phyloP scores from a whole-genome alignment of 2,888 invertebrate species.

The Rhaphigaster nebulosa region DNA sequence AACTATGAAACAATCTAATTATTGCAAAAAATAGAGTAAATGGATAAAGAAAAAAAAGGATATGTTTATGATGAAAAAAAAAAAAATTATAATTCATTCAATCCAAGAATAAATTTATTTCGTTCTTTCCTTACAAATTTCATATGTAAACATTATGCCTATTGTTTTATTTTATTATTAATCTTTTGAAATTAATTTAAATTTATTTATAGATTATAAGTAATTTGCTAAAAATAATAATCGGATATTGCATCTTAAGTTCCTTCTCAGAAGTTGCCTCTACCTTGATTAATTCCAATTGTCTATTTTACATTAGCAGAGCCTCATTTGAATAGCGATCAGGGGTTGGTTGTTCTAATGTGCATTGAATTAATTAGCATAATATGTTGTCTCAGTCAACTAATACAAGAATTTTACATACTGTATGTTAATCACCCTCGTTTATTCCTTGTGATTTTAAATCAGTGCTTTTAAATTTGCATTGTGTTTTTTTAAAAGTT shows the following conservation, averaged over 20 bases:
- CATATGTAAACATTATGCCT: too few relatives aligned
- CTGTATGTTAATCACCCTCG: neutral
- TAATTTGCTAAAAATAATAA: neutral
- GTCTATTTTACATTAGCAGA: neutral
- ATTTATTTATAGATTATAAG: neutral
- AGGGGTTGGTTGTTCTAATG: neutral
- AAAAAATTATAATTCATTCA: too few relatives aligned
- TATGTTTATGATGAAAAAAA: too few relatives aligned
- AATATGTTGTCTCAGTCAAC: conserved; percentile 3
- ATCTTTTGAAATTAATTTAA: too few relatives aligned
- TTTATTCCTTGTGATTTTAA: neutral
- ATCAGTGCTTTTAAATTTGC: conserved; percentile 11
- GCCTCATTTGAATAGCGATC: conserved; percentile 13
- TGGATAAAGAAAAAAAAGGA: too few relatives aligned
- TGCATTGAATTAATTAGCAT: conserved; percentile 2
- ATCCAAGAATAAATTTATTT: too few relatives aligned
- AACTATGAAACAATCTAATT: too few relatives aligned
- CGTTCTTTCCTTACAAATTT: too few relatives aligned
- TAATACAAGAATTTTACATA: conserved; percentile 22
- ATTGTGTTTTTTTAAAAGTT: neutral
- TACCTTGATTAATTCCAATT: neutral
- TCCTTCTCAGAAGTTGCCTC: neutral
- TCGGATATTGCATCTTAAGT: neutral
- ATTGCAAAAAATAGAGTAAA: too few relatives aligned
- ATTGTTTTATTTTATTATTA: too few relatives aligned